These are phyloP conservation scores for Pavo muticus DNA, from an alignment of 2,113 vertebrate genomes.

Conservation along the genomic window DNA sequence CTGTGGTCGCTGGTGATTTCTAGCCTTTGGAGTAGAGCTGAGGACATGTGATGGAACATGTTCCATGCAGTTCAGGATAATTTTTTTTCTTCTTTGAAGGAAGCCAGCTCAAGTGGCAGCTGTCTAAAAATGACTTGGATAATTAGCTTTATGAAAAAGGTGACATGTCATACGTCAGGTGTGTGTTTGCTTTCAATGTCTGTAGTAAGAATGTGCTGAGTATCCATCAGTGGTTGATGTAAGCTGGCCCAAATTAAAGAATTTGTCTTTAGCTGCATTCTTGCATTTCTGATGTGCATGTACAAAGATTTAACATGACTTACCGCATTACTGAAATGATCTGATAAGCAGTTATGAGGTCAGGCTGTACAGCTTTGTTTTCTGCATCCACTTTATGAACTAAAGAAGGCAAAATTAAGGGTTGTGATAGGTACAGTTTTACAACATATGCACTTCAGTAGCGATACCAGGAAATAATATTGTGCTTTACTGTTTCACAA, in stretches of 20 bases:
- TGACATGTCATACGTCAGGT: conserved; percentile 10
- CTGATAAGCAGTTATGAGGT: conserved; percentile 61
- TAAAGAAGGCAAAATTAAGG: conserved; percentile 15
- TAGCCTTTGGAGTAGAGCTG: neutral
- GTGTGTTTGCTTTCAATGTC: conserved; percentile 60
- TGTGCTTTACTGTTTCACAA: neutral
- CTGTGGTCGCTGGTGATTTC: conserved; percentile 8
- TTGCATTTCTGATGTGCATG: conserved; percentile 55
- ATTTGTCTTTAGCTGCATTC: conserved; percentile 59
- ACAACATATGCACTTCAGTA: neutral
- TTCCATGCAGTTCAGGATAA: neutral
- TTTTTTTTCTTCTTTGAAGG: neutral
- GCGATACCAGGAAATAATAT: neutral
- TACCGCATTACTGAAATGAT: conserved; percentile 46
- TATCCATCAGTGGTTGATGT: conserved; percentile 19
- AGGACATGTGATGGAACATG: neutral
- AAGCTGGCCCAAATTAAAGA: conserved; percentile 66
- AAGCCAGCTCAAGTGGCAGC: conserved; percentile 4
- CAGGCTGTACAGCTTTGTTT: conserved; percentile 36
- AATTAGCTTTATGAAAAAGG: conserved; percentile 57
- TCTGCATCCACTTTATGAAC: conserved; percentile 50
- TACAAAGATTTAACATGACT: conserved; percentile 63
- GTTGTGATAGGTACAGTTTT: neutral
- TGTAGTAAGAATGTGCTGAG: conserved; percentile 56
- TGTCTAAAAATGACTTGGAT: conserved; percentile 62